Evolutionary conservation across 1,140 invertebrate species (phyloP), one percentile per base, ranked within the genome.

Genomic region (Drosophila aff.): DNA sequence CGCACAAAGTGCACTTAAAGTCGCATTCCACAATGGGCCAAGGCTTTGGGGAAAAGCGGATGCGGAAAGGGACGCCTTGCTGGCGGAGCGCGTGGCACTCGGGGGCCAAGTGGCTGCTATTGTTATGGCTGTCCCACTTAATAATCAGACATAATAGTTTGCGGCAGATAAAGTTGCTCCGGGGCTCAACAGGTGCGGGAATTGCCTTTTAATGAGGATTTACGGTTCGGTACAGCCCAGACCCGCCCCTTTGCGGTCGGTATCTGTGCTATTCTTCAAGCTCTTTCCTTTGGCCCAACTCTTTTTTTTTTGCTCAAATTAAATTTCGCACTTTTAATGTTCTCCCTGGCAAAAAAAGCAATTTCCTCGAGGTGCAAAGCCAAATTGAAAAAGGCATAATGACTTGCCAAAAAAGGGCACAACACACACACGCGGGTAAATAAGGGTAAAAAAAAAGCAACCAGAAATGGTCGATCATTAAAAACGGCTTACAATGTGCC

Each of bases 241-340:
- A 15, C 41, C 33, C 23, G 11, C 18, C 44, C 43, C 31, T 53
- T 13, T 53, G 57, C 26, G 38, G 57, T 59, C 41, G 11, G 63
- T 59, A 64, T 63, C 55, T 49, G 44, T 50, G 47, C 28, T 53
- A 38, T 47, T 44, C 46, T 36, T 75, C 60, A 76, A 62, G 52
- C 61, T 40, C 58, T 79, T 21, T 61, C 67, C 71, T 46, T 79
- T 62, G 33, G 76, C 66, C 62, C 53, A 76, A 73, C 67, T 80
- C 57, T 47, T 83, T 52, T 59, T 59, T 36, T 58, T 50, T 40
- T 28, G 36, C 13, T 31, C 26, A 87, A 87, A 87, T 87, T 87
- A 76, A 87, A 87, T 89, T 87, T 87, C 50, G 68, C 81, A 89
- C 73, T 89, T 89, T 83, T 84, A 87, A 81, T 89, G 84, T 82